Base-by-base conservation (phyloP, 2,888 invertebrate genomes). In the Coenonympha glycerion region DNA sequence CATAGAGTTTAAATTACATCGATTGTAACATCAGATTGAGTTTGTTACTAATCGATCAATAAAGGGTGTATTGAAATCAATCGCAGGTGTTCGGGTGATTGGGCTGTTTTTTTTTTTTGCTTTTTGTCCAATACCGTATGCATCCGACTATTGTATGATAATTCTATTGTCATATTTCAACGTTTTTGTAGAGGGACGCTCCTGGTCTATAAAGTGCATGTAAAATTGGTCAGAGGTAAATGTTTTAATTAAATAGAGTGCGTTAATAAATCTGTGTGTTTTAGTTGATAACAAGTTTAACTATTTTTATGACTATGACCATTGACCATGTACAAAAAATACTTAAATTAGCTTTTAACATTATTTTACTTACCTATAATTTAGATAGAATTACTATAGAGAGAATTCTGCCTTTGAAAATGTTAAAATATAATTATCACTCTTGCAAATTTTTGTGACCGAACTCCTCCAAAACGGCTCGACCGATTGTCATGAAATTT, bases 71-170 rank as follows among this genome's bases (percentile, higher is more conserved):
- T 82, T 76, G 73, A 76, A 75, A 69, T 69, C 66, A 75, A 79
- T 80, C 73, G 82, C 86, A 87, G 86, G 86, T 87, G 86, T 83
- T 73, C 73, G 65, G 69, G 69, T 85, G 86, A 86, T 72, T 76
- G 66, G 70, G 73, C 73, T 74, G 9, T 40, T 40, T 26, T 28
- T 18, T 44, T 79, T 79, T 80, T 83, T 69, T 6, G 24, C 37
- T 77, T 78, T 82, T 79, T 65, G 62, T 64, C 56, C 55, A 60
- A 51, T 24, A 59, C 62, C 60, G 62, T 65, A 60, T 66, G 61
- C 62, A 65, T 64, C 62, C 58, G 57, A 28, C 31, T 11, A 48
- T 49, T 52, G 55, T 54, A 53, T 49, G 45, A 61, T 57, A 58
- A 61, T 49, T 56, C 64, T 68, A 72, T 73, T 78, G 74, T 78